Conservation (phyloP, 2,797 vertebrate species). For the Darevskia mixta region DNA sequence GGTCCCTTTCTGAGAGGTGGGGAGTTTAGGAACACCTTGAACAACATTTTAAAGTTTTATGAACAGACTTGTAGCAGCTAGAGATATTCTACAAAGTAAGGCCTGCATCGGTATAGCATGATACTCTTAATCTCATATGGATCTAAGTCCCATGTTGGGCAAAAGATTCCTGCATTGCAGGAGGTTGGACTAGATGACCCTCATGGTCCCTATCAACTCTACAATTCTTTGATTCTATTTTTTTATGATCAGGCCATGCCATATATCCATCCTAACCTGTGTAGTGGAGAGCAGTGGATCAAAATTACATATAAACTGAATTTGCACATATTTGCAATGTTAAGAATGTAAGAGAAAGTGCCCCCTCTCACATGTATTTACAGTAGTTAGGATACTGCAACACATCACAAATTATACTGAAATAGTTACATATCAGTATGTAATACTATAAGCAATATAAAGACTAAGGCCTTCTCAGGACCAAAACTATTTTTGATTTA, state of each 20-base stretch:
- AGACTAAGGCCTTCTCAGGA: neutral
- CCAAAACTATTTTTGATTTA: slow-evolving; percentile 1
- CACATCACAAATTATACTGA: neutral
- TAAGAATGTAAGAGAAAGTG: neutral
- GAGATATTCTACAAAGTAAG: neutral
- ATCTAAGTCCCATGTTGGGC: too few species aligned
- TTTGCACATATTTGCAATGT: neutral
- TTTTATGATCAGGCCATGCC: neutral
- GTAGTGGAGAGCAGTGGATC: neutral
- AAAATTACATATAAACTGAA: neutral
- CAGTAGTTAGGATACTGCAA: neutral
- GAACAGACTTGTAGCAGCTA: neutral
- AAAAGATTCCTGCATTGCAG: too few species aligned
- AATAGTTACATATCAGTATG: too few species aligned
- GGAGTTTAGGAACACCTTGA: too few species aligned
- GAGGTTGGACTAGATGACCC: too few species aligned
- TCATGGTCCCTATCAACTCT: too few species aligned
- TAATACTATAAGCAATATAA: too few species aligned
- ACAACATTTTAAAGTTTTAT: neutral
- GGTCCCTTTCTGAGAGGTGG: neutral
- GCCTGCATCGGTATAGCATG: too few species aligned
- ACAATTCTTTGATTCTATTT: too few species aligned
- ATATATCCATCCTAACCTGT: neutral
- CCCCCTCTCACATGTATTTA: neutral
- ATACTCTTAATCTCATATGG: too few species aligned